A percentile compares a stretch with the other conserved stretches of the same genome.
Conservation (phyloP, 2,888 invertebrate species). For the Lymantria dispar region DNA sequence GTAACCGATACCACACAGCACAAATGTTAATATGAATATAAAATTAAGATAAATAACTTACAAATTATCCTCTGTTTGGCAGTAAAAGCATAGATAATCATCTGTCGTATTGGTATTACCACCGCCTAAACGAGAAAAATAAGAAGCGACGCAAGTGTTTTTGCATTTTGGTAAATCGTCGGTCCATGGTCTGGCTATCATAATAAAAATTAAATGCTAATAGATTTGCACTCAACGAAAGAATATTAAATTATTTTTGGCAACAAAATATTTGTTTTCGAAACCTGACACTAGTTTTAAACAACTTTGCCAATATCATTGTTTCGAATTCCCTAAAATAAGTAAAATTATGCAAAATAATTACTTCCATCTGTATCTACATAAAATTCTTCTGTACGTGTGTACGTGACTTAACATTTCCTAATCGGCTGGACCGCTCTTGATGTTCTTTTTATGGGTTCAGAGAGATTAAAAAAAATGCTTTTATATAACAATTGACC, state of each 20-base stretch:
- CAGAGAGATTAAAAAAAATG: no score
- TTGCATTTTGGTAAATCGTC: constrained; percentile 94
- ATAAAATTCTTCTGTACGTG: no score
- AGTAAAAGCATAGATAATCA: constrained; percentile 88
- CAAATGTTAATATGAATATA: no score
- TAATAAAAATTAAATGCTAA: constrained; percentile 54
- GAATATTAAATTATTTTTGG: constrained; percentile 6
- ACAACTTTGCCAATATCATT: no score
- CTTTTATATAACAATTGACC: no score
- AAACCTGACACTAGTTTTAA: constrained; percentile 4
- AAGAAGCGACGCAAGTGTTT: constrained; percentile 90
- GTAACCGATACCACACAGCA: no score
- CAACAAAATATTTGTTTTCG: constrained; percentile 14
- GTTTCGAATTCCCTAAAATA: no score
- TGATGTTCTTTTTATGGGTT: no score
- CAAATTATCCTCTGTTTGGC: constrained; percentile 88
- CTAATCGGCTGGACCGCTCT: no score
- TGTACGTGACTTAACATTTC: no score
- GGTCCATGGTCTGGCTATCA: constrained; percentile 86
- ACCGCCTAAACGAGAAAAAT: constrained; percentile 78
- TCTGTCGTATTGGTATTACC: constrained; percentile 58
- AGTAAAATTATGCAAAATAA: no score
- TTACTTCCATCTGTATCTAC: no score
- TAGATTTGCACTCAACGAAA: constrained; percentile 27
- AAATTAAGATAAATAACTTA: constrained; percentile 41